Evolutionary conservation across 2,797 vertebrate species (phyloP), one percentile per base, ranked within the genome.

Genomic region (Rhabdophis nuchalis): DNA sequence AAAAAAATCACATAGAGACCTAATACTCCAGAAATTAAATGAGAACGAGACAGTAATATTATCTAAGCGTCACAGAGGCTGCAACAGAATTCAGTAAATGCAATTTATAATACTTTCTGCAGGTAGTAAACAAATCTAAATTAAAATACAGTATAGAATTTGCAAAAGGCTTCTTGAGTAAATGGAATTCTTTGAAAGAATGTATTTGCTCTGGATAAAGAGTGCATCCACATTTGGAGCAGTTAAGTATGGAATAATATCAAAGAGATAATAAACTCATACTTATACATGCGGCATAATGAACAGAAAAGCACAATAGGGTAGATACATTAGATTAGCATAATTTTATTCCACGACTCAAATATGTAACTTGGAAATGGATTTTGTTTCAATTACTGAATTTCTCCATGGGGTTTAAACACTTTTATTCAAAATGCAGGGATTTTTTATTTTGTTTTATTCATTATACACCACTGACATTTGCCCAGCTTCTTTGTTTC

Each of bases 311-410:
- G 87, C 93, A 96, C 95, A 97, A 95, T 96, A 96, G 95, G 14
- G 89, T 94, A 97, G 96, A 95, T 97, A 96, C 27, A 94, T 95
- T 96, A 95, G 93, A 97, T 97, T 97, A 97, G 93, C 95, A 97
- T 97, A 97, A 97, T 96, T 97, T 97, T 94, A 97, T 97, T 96
- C 96, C 85, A 93, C 89, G 96, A 93, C 96, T 97, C 95, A 96
- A 96, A 96, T 95, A 94, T 92, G 86, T 94, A 94, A 94, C 85
- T 92, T 94, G 89, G 41, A 96, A 97, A 96, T 95, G 94, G 88
- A 92, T 95, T 97, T 97, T 96, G 91, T 95, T 97, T 97, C 93
- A 96, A 96, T 97, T 97, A 96, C 93, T 95, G 93, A n/a, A 94
- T 96, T 96, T 93, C 93, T 97, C 93, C 93, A 25, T 92, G 90